phyloP scores from a whole-genome alignment of 1,140 invertebrate genomes.

The Mesaphorura yosii region DNA sequence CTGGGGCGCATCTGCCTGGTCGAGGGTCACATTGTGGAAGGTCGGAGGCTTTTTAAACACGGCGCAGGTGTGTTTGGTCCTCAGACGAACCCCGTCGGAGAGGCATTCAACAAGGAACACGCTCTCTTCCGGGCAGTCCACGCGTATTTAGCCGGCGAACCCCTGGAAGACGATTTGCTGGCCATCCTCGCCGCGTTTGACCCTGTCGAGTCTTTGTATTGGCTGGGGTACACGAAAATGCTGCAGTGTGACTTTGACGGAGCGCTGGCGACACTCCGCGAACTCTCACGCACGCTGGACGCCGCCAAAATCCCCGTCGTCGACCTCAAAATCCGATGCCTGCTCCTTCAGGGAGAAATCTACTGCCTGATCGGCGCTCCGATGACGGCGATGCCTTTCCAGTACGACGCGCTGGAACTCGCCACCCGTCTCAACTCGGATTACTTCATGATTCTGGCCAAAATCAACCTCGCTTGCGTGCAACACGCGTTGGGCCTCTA shows the following conservation, averaged over 20 bases:
- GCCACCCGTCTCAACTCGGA: slow-evolving; percentile 15
- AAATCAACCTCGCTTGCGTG: slow-evolving; percentile 18
- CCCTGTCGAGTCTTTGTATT: slow-evolving; percentile 18
- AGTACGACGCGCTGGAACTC: slow-evolving; percentile 23
- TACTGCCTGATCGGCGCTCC: slow-evolving; percentile 17
- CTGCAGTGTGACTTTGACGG: slow-evolving; percentile 17
- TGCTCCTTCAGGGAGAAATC: slow-evolving; percentile 22
- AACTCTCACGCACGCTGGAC: not conserved
- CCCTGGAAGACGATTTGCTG: slow-evolving; percentile 11
- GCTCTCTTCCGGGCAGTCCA: slow-evolving; percentile 12
- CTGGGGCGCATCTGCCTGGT: slow-evolving; percentile 10
- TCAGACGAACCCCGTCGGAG: slow-evolving; percentile 17
- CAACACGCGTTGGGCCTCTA: too few species aligned
- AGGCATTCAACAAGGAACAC: slow-evolving; percentile 17
- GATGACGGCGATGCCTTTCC: slow-evolving; percentile 10
- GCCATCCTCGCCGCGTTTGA: slow-evolving; percentile 10
- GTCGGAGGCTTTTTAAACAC: slow-evolving; percentile 18
- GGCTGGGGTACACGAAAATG: slow-evolving; percentile 23
- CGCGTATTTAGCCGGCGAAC: slow-evolving; percentile 7
- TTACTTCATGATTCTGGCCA: slow-evolving; percentile 19
- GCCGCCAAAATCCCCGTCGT: not conserved
- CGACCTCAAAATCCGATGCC: slow-evolving; percentile 13
- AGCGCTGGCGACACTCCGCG: slow-evolving; percentile 10
- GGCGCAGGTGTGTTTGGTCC: slow-evolving; percentile 15
- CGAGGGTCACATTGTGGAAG: slow-evolving; percentile 11